These are phyloP conservation scores for Sylvia atricapilla DNA, from an alignment of 2,113 vertebrate species.

Conservation along the genomic window DNA sequence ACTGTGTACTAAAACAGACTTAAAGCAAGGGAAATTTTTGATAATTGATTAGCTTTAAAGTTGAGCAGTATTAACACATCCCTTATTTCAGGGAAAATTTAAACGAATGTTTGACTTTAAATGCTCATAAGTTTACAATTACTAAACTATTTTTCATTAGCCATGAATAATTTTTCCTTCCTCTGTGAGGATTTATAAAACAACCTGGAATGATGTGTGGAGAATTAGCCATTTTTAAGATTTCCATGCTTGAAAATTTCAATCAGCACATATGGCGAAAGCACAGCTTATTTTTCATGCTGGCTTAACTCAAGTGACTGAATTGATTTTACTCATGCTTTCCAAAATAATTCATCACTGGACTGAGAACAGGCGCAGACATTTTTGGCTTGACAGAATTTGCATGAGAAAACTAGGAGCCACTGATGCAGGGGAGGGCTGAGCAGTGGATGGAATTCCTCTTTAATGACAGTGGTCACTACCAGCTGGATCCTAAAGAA, in stretches of 20 bases:
- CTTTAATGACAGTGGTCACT: not conserved
- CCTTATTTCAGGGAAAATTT: conserved; percentile 16
- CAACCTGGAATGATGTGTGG: conserved; percentile 22
- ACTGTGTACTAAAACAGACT: not conserved
- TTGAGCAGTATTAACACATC: not conserved
- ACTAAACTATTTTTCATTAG: conserved; percentile 39
- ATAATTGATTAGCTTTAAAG: conserved; percentile 25
- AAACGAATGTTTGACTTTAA: conserved; percentile 39
- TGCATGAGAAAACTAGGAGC: conserved; percentile 7
- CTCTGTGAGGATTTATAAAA: conserved; percentile 32
- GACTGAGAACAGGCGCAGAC: not conserved
- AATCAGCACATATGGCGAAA: not conserved
- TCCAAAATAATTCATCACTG: conserved; percentile 35
- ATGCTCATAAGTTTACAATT: conserved; percentile 36
- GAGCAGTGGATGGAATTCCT: not conserved
- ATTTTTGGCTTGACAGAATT: conserved; percentile 28
- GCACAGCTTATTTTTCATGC: conserved; percentile 28
- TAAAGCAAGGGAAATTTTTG: not conserved
- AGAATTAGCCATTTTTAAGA: conserved; percentile 53
- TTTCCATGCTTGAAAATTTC: conserved; percentile 58
- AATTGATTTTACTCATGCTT: conserved; percentile 37
- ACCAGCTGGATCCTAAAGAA: conserved; percentile 25
- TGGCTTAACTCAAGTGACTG: conserved; percentile 35
- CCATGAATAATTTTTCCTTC: conserved; percentile 40
- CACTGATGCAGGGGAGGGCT: not conserved